phyloP scores from a whole-genome alignment of 2,797 vertebrate species.

The Protonibea diacanthus region DNA sequence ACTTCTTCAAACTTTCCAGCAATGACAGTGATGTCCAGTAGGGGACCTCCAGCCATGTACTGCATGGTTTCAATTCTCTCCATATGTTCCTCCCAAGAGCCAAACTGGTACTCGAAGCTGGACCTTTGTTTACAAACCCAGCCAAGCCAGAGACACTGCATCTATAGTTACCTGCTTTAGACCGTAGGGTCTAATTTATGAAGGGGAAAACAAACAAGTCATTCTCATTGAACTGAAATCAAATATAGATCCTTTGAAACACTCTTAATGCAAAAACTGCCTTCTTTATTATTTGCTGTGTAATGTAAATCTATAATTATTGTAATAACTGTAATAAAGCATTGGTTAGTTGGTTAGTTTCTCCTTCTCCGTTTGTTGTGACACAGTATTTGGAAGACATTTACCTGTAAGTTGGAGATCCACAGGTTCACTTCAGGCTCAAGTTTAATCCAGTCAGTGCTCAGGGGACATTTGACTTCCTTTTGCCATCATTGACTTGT shows the following conservation, averaged over 20 bases:
- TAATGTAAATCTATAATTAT: too few relatives aligned
- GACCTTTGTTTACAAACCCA: conserved; percentile 34
- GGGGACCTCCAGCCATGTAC: conserved; percentile 31
- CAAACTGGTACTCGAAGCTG: conserved; percentile 37
- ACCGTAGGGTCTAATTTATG: conserved; percentile 11
- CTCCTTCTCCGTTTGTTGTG: too few relatives aligned
- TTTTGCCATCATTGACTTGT: background rate
- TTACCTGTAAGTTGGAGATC: conserved; percentile 30
- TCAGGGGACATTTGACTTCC: background rate
- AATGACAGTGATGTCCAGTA: conserved; percentile 36
- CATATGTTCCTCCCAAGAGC: conserved; percentile 29
- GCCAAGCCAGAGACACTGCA: conserved; percentile 45
- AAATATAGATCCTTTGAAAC: too few relatives aligned
- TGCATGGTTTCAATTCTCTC: conserved; percentile 14
- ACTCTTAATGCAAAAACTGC: background rate
- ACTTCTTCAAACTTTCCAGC: conserved; percentile 33
- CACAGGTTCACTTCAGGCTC: conserved; percentile 17
- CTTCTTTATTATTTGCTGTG: background rate
- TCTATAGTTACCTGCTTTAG: conserved; percentile 43
- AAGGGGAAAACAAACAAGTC: background rate
- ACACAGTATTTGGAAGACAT: too few relatives aligned
- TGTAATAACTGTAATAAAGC: too few relatives aligned
- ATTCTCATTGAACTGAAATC: background rate
- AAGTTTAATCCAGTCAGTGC: conserved; percentile 36
- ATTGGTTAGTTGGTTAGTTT: too few relatives aligned